These are phyloP conservation scores for Dinothrombium tinctorium DNA, from an alignment of 1,140 invertebrate genomes.

Conservation along the genomic window DNA sequence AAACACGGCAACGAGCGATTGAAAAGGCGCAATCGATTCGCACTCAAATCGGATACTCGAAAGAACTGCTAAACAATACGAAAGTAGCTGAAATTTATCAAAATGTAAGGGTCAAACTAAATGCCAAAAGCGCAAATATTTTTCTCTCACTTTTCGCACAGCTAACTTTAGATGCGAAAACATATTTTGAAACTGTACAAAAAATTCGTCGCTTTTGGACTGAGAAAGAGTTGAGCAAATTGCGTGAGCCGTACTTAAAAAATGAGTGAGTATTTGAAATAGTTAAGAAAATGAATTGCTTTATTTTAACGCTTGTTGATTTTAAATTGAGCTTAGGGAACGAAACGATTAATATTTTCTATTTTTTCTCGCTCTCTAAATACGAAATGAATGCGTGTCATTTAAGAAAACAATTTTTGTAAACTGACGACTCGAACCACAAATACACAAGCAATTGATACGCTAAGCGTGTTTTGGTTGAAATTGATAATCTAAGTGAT, in stretches of 20 bases:
- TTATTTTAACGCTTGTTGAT: no score
- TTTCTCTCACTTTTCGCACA: no score
- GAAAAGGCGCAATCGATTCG: constrained; percentile 17
- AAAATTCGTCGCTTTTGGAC: not conserved
- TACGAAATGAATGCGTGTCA: no score
- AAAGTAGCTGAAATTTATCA: constrained; percentile 19
- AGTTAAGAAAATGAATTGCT: no score
- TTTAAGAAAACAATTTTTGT: not conserved
- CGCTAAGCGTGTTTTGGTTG: no score
- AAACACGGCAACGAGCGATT: not conserved
- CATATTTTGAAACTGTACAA: not conserved
- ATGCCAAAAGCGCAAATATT: no score
- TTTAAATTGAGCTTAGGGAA: no score
- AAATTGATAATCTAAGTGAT: no score
- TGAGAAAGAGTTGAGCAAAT: not conserved
- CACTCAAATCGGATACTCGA: constrained; percentile 25
- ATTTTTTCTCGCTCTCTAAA: no score
- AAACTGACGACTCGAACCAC: not conserved
- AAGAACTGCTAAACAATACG: constrained; percentile 22
- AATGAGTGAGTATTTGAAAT: constrained; percentile 5
- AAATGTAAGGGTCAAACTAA: constrained; percentile 15
- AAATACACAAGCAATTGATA: no score
- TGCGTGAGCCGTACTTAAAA: not conserved
- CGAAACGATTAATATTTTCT: no score
- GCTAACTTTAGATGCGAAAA: no score